Percentiles rank a stretch among this genome's conserved stretches.
These are phyloP conservation scores for Pseudomugil tenellus DNA, from an alignment of 2,797 vertebrate species.

Conservation along the genomic window DNA sequence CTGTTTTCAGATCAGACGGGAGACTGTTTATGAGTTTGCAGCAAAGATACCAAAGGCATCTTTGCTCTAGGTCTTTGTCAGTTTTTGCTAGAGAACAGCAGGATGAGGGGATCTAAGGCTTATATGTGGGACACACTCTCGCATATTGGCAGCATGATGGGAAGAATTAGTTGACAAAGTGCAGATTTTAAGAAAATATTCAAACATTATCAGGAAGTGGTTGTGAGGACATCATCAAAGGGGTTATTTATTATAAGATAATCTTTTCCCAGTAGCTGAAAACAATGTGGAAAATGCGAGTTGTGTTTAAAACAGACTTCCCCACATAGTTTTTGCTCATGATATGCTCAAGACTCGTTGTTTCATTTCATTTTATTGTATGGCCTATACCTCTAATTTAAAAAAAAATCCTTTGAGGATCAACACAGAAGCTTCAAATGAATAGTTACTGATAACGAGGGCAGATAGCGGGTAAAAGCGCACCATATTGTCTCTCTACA, in stretches of 20 bases:
- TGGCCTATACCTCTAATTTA: neutral
- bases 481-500: slow-evolving; percentile 26
- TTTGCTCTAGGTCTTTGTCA: slow-evolving; percentile 21
- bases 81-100: slow-evolving; percentile 21
- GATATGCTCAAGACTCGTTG: too few species aligned
- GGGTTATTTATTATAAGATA: neutral
- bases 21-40: slow-evolving; percentile 19
- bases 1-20: slow-evolving; percentile 20
- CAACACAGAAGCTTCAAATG: neutral
- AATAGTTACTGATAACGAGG: neutral
- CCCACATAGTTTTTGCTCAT: neutral
- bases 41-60: slow-evolving; percentile 34
- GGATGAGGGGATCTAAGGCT: slow-evolving; percentile 11
- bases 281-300: neutral
- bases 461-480: slow-evolving; percentile 16
- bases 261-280: too few species aligned
- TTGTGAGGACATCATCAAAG: neutral
- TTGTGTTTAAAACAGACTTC: neutral
- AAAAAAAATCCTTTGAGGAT: neutral
- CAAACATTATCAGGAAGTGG: slow-evolving; percentile 9
- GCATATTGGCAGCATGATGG: slow-evolving; percentile 14
- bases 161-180: slow-evolving; percentile 28
- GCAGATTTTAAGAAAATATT: slow-evolving; percentile 16
- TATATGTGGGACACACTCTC: slow-evolving; percentile 10
- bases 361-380: neutral